Evolutionary conservation across 92 coral and sea anemone species (phyloP).

Genomic region (Palythoa grandis): DNA sequence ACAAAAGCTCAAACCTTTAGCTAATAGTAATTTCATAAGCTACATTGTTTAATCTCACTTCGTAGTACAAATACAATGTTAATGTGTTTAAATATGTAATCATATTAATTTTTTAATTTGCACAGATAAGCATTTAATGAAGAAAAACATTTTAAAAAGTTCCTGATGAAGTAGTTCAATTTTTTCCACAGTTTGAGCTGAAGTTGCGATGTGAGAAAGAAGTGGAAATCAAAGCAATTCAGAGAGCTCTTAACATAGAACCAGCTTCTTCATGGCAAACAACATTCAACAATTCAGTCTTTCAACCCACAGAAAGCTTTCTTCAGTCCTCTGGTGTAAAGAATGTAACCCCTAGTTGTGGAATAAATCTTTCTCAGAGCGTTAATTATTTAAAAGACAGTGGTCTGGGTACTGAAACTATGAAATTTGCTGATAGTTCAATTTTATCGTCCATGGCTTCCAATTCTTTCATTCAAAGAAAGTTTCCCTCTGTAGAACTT

Average conservation of each 20-base stretch:
- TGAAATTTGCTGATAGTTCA: background rate
- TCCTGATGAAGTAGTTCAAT: background rate
- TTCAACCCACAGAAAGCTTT: background rate
- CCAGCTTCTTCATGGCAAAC: background rate
- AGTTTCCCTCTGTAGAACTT: background rate
- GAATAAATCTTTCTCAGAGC: background rate
- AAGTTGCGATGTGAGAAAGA: conserved; percentile 22
- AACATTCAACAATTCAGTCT: background rate
- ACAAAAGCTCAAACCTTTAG: no score
- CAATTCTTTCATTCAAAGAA: background rate
- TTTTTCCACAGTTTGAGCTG: conserved; percentile 32
- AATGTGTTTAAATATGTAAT: no score
- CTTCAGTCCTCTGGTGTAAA: background rate
- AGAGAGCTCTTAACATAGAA: conserved; percentile 41
- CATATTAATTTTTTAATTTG: no score
- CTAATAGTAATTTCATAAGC: no score
- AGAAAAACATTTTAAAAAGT: background rate
- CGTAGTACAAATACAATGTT: no score
- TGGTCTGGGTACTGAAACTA: conserved; percentile 7
- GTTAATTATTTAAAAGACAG: background rate
- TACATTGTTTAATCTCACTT: no score
- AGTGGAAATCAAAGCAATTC: conserved; percentile 46
- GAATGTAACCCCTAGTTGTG: background rate
- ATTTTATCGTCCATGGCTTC: background rate
- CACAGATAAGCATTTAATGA: no score